Evolutionary conservation across 2,113 vertebrate genomes (phyloP).

Genomic region (Leuciscus idus): DNA sequence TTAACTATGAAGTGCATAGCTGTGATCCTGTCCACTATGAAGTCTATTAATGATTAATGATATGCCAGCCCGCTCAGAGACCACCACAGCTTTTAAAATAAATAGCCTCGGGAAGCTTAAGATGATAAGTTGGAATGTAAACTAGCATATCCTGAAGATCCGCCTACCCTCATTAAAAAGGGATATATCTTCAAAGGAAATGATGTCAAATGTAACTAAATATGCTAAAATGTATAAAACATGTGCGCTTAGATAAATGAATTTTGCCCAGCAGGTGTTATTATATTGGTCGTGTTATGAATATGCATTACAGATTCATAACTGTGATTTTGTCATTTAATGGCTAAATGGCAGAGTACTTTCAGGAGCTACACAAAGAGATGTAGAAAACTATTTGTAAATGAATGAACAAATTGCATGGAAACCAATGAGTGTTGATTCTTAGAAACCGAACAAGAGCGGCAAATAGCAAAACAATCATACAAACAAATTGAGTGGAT

Average conservation of each 20-base stretch:
- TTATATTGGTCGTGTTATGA: neutral
- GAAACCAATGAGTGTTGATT: neutral
- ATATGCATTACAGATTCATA: neutral
- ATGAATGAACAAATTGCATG: neutral
- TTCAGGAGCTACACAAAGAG: neutral
- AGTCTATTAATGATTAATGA: conserved; percentile 31
- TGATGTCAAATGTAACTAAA: conserved; percentile 3
- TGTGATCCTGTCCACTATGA: conserved; percentile 14
- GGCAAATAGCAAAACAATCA: neutral
- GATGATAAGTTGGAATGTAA: conserved; percentile 9
- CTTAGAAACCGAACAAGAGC: neutral
- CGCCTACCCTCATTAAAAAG: neutral
- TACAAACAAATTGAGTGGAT: neutral
- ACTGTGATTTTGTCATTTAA: neutral
- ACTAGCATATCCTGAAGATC: neutral
- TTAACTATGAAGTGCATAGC: neutral
- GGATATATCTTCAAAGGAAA: conserved; percentile 15
- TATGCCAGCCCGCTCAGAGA: neutral
- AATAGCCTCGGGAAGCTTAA: conserved; percentile 14
- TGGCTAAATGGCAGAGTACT: neutral
- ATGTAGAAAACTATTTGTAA: neutral
- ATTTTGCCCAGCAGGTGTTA: neutral
- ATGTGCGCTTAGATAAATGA: neutral
- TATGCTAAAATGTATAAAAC: conserved; percentile 17
- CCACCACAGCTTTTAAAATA: conserved; percentile 14